These are phyloP conservation scores for Radopholus similis DNA, from an alignment of 1,140 invertebrate species.

Conservation along the genomic window DNA sequence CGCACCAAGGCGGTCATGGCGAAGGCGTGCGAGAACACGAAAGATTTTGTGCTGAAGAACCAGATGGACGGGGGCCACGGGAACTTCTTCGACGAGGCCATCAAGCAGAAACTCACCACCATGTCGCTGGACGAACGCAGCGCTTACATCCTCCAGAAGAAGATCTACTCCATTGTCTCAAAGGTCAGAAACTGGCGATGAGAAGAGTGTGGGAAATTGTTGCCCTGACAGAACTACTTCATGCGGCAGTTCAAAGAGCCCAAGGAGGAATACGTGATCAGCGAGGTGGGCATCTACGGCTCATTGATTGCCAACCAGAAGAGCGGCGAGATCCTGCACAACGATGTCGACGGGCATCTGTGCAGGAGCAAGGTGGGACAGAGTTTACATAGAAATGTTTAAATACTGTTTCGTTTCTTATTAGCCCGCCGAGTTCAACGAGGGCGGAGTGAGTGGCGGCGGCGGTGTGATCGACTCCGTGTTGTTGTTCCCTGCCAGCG, in stretches of 20 bases:
- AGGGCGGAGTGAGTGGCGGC: conserved; percentile 13
- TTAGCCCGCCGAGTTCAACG: conserved; percentile 1
- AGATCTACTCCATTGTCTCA: conserved; percentile 38
- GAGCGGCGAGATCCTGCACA: conserved; percentile 70
- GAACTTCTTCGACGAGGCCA: conserved; percentile 81
- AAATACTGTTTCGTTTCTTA: not conserved
- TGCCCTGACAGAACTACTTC: conserved; percentile 72
- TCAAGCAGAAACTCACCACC: conserved; percentile 67
- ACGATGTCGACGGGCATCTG: conserved; percentile 8
- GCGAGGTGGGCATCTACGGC: conserved; percentile 90
- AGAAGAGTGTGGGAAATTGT: conserved; percentile 2
- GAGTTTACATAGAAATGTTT: no score
- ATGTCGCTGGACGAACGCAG: conserved; percentile 71
- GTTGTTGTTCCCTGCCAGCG: conserved; percentile 7
- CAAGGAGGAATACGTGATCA: conserved; percentile 69
- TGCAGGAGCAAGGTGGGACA: conserved; percentile 15
- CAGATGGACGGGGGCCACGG: conserved; percentile 79
- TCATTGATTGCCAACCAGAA: conserved; percentile 61
- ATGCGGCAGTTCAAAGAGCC: conserved; percentile 68
- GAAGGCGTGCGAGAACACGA: conserved; percentile 75
- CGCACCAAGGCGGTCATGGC: conserved; percentile 55
- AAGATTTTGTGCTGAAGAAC: conserved; percentile 87
- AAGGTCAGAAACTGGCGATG: no score
- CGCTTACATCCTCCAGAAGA: conserved; percentile 90
- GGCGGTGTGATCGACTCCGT: conserved; percentile 14